Conservation (phyloP, 2,113 vertebrate genomes). For the Ariopsis seemanni region DNA sequence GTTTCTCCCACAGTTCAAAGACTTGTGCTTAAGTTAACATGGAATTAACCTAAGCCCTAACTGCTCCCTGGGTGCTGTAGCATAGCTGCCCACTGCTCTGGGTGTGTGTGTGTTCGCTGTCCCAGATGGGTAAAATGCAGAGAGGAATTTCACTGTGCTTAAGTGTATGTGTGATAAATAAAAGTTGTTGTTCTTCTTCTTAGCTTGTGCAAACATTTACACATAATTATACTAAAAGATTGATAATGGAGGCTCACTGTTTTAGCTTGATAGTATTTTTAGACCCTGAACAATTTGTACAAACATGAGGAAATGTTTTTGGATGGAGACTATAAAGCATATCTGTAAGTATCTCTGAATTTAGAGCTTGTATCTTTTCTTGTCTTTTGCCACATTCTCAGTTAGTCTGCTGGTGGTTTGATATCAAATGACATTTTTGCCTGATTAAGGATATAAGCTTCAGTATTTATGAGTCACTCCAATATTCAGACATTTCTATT, state of each 20-base stretch:
- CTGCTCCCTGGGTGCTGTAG: too few species aligned
- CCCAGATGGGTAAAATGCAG: too few species aligned
- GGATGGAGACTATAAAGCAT: not conserved
- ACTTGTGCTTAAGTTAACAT: too few species aligned
- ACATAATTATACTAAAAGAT: not conserved
- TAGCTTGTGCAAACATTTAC: too few species aligned
- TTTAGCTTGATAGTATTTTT: not conserved
- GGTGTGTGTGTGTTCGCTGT: too few species aligned
- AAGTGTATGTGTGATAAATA: too few species aligned
- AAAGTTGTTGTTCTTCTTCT: too few species aligned
- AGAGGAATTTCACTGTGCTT: too few species aligned
- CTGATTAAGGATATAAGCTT: constrained; percentile 10
- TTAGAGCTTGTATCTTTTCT: not conserved
- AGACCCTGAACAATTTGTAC: not conserved
- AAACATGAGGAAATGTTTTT: not conserved
- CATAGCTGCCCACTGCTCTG: too few species aligned
- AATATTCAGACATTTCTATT: constrained; percentile 5
- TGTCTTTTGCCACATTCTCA: not conserved
- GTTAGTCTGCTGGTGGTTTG: not conserved
- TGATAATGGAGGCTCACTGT: too few species aligned
- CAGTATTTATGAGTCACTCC: not conserved
- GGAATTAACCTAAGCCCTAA: too few species aligned
- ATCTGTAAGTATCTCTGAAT: not conserved
- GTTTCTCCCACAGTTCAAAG: too few species aligned
- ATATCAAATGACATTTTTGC: not conserved